Evolutionary conservation across 2,888 invertebrate genomes (phyloP), one percentile per base, ranked within the genome.

Genomic region (Leuctra nigra): DNA sequence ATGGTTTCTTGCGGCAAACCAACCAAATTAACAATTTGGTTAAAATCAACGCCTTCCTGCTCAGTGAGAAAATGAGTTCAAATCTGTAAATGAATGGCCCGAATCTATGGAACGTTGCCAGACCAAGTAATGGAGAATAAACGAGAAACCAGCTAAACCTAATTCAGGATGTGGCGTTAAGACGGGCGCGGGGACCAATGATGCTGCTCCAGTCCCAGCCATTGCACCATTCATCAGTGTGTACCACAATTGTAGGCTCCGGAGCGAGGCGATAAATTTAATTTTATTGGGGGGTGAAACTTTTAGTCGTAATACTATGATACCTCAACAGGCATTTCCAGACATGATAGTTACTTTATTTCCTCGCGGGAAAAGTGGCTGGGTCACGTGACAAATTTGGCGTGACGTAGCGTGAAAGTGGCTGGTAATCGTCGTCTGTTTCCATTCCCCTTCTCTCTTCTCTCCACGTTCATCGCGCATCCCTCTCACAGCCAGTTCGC

Each of bases 391-490:
- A 48, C 50, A 56, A 54, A 50, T 56, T 24, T 50, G 52, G 25
- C 39, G 50, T 52, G 55, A 48, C 48, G 55, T 48, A 38, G 55
- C 48, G 55, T 55, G 48, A 48, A 48, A 55, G 48, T 55, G 55
- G 48, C 50, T 56, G 36, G 41, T 56, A 47, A 56, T 55, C 47
- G 55, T 16, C 48, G 38, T 41, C 41, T 41, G 11, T 11, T 11
- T 29, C 29, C 11, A 7, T 29, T 29, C 11, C 11, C 11, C 11
- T 11, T 7, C 29, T 7, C 29, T 7, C 29, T 29, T 29, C 29
- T 29, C 6, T 29, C 11, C 29, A 11, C 29, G 6, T 29, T 7
- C 29, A 29, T 29, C 29, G 11, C 29, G n/a, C n/a, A n/a, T n/a
- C n/a, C n/a, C 11, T 6, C 29, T 6, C 29, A 11, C 29, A 29